Percentiles rank a stretch among this genome's conserved stretches.
Evolutionary conservation across 2,888 invertebrate genomes (phyloP).

Genomic region (Ceramica pisi): DNA sequence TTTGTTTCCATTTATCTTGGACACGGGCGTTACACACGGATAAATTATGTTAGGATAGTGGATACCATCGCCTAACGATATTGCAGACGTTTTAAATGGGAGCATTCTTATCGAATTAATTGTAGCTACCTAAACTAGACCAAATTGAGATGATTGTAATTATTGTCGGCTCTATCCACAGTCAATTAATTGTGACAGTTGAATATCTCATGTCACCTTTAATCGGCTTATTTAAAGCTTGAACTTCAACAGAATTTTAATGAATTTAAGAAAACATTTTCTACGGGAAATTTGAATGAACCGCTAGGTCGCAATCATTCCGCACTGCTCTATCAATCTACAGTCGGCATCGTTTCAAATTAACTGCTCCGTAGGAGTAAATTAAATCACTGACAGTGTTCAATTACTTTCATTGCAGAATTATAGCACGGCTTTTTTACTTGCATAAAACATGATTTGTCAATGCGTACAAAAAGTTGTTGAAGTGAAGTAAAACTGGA

Average conservation of each 20-base stretch:
- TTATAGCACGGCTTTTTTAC: slow-evolving; percentile 44
- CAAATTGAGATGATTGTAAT: too few relatives aligned
- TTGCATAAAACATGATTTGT: slow-evolving; percentile 64
- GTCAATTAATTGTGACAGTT: background rate
- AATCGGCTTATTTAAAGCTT: background rate
- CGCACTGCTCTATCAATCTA: slow-evolving; percentile 19
- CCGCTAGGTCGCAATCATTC: slow-evolving; percentile 23
- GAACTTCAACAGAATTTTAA: background rate
- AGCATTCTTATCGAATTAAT: background rate
- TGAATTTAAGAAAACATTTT: background rate
- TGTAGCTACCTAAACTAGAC: too few relatives aligned
- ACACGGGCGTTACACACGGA: slow-evolving; percentile 52
- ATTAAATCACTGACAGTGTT: slow-evolving; percentile 48
- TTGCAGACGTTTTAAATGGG: slow-evolving; percentile 26
- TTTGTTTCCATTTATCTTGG: slow-evolving; percentile 65
- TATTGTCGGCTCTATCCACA: background rate
- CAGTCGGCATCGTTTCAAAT: slow-evolving; percentile 28
- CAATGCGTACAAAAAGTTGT: slow-evolving; percentile 74
- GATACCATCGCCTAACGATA: slow-evolving; percentile 40
- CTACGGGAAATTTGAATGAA: slow-evolving; percentile 3
- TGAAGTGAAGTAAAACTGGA: slow-evolving; percentile 72
- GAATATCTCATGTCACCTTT: background rate
- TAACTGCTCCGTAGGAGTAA: slow-evolving; percentile 37
- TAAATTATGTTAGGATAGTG: slow-evolving; percentile 42
- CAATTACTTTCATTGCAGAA: slow-evolving; percentile 56